phyloP scores from a whole-genome alignment of 2,113 vertebrate species.

The Gadus macrocephalus region DNA sequence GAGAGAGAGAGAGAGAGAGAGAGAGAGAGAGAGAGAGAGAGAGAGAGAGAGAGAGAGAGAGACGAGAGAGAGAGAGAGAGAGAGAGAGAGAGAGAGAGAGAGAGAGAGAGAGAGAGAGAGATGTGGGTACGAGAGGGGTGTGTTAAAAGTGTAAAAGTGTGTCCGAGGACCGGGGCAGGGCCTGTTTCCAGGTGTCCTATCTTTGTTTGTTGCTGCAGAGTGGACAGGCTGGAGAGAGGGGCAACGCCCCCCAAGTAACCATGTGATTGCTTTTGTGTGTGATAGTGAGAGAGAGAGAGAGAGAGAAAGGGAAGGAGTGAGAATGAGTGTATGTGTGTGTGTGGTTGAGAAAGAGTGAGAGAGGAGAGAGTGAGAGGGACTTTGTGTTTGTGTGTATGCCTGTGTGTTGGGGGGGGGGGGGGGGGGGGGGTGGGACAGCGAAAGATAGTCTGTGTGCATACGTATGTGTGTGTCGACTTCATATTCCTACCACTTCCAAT shows the following conservation, averaged over 20 bases:
- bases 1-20: not conserved
- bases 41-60: not conserved
- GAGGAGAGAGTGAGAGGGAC: too few relatives aligned
- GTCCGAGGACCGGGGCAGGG: not conserved
- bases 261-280: not conserved
- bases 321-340: not conserved
- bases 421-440: too few relatives aligned
- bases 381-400: not conserved
- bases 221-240: too few relatives aligned
- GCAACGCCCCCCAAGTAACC: too few relatives aligned
- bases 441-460: too few relatives aligned
- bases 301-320: not conserved
- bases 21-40: slow-evolving; percentile 3
- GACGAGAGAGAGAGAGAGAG: slow-evolving; percentile 29
- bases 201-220: too few relatives aligned
- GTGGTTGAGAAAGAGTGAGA: not conserved
- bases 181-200: not conserved
- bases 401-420: too few relatives aligned
- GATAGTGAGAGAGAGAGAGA: too few relatives aligned
- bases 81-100: slow-evolving; percentile 1
- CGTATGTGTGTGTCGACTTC: too few relatives aligned
- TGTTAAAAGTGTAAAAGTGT: too few relatives aligned
- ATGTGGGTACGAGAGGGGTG: not conserved
- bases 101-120: not conserved
- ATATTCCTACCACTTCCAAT: too few relatives aligned